Base-by-base conservation (phyloP, 1,140 invertebrate genomes). In the Drosophila simulans region DNA sequence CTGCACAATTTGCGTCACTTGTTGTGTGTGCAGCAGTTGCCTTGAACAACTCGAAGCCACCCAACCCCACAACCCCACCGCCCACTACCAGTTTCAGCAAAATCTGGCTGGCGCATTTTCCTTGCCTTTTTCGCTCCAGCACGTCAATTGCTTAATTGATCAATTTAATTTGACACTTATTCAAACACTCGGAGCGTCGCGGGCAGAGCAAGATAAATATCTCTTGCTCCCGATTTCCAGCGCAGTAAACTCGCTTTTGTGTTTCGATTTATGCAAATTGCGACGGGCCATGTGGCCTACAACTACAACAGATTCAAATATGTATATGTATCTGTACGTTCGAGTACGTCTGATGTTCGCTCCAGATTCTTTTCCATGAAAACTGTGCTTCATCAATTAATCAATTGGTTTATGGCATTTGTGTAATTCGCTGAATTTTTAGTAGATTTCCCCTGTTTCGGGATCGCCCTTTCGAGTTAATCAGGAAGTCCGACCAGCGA, bases 151-250 rank as follows among this genome's bases (percentile, higher is more conserved):
- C 84, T 91, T 91, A 91, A 91, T 91, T 91, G 88, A 91, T 91
- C 89, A 91, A 91, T 88, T 91, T 89, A 91, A 91, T 91, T 91
- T 91, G 88, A 91, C 88, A 91, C 83, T 91, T 84, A 88, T 83
- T 76, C 80, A 77, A 82, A 74, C 75, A 78, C 79, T 82, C 70
- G 64, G 65, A 70, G 74, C 73, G 57, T 56, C 35, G 64, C 55
- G 42, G 54, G 37, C 51, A 58, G 52, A 54, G 51, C 43, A 85
- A 88, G 82, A 82, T 85, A 86, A 88, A 85, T 85, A 85, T 85
- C 83, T 85, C 82, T 86, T 78, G 83, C 83, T 81, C 74, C 66
- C 77, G 64, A 77, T 80, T 85, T 80, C 76, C 76, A 80, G 71
- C 22, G 59, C 56, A 55, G 63, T 70, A 55, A 69, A 69, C 73